phyloP scores from a whole-genome alignment of 1,140 invertebrate genomes.

The Thaumetopoea pityocampa region DNA sequence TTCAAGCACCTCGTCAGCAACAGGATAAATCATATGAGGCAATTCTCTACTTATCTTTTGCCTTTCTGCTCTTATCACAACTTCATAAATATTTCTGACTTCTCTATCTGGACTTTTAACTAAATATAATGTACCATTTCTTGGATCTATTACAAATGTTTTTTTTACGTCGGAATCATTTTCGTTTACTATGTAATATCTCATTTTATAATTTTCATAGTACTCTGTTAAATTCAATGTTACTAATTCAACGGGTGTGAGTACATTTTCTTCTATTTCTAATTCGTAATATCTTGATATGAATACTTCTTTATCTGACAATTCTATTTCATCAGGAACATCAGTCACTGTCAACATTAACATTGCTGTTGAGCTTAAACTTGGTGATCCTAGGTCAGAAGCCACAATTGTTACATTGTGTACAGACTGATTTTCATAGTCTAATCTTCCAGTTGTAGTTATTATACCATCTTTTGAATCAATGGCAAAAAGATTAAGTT shows the following conservation, averaged over 20 bases:
- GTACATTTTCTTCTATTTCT: constrained; percentile 85
- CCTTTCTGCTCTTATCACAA: constrained; percentile 82
- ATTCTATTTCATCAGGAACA: constrained; percentile 77
- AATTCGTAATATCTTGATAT: constrained; percentile 86
- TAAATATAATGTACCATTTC: constrained; percentile 84
- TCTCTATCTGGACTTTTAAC: constrained; percentile 83
- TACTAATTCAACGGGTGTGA: constrained; percentile 81
- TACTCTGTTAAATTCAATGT: constrained; percentile 81
- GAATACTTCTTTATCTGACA: constrained; percentile 78
- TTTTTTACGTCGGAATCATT: constrained; percentile 74
- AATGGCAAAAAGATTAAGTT: constrained; percentile 83
- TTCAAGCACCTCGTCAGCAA: constrained; percentile 80
- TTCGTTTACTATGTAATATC: constrained; percentile 78
- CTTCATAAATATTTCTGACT: constrained; percentile 78
- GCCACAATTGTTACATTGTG: constrained; percentile 89
- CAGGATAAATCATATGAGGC: constrained; percentile 84
- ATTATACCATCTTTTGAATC: constrained; percentile 89
- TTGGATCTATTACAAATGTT: constrained; percentile 82
- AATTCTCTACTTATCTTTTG: constrained; percentile 80
- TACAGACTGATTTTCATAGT: constrained; percentile 81
- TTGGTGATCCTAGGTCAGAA: constrained; percentile 89
- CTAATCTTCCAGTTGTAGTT: constrained; percentile 83
- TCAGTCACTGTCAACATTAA: constrained; percentile 82
- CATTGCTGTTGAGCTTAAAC: constrained; percentile 86
- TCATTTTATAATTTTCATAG: constrained; percentile 76